Base-by-base conservation (phyloP, 2,113 vertebrate species). In the Rhizomys pruinosus region DNA sequence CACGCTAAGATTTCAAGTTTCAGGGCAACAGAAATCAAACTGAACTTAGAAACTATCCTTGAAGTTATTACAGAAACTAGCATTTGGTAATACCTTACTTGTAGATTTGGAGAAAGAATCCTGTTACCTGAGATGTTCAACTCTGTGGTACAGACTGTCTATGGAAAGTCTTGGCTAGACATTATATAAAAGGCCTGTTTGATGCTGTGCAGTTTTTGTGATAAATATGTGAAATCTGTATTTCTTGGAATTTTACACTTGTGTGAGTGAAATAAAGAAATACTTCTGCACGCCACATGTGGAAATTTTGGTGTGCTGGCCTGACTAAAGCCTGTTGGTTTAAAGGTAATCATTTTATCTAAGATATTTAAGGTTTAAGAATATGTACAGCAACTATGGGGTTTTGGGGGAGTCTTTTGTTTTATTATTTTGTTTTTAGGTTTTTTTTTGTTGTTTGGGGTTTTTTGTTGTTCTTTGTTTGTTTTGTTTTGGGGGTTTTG, bases 221-320 rank as follows among this genome's bases (percentile, higher is more conserved):
- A 85, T 85, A 91, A 88, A 39, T 42, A n/a, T 78, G 29, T 72
- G 64, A 66, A 34, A 29, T 34, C 72, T 95, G 7, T 91, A 55
- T 96, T 94, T 95, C 59, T 78, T 44, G 34, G 32, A n/a, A 42
- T 73, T 73, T 39, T 85, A 5, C 29, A 39, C 77, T 34, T 92
- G 55, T 80, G 55, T 23, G 47, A 79, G 55, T 23, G 47, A 74
- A 92, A 57, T 52, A 32, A 84, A 89, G 73, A 57, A 55, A 37
- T 64, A 73, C 52, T 52, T 81, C 47, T 16, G 66, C 76, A 91
- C 22, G 61, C 32, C 17, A 13, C 17, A 61, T 47, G 77, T 37
- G 78, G 84, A 82, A 12, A 27, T 42, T 7, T 68, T 66, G 23
- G 84, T 61, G 7, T 69, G 3, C 27, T 61, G 27, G 68, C n/a